phyloP scores from a whole-genome alignment of 2,888 invertebrate species.

The Pyrocoelia pectoralis region DNA sequence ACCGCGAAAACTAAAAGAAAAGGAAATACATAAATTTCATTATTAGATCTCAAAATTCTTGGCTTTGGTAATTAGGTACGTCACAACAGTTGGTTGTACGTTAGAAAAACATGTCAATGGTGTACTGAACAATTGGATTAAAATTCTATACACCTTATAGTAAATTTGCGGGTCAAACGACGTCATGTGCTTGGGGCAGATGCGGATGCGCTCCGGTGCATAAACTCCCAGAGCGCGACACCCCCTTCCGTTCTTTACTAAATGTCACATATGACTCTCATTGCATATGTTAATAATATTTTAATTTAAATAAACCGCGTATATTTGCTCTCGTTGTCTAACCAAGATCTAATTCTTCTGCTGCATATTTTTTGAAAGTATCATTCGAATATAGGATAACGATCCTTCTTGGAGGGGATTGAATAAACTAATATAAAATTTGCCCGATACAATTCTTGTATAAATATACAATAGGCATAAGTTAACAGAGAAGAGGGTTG shows the following conservation, averaged over 20 bases:
- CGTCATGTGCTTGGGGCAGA: slow-evolving; percentile 45
- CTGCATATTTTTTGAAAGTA: background rate
- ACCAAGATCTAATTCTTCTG: background rate
- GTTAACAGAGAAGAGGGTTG: slow-evolving; percentile 36
- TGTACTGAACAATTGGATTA: slow-evolving; percentile 29
- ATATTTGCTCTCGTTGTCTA: background rate
- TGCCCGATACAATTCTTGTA: slow-evolving; percentile 31
- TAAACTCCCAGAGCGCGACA: slow-evolving; percentile 43
- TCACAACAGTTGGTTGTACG: slow-evolving; percentile 12
- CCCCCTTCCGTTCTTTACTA: slow-evolving; percentile 40
- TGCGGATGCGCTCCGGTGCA: slow-evolving; percentile 44
- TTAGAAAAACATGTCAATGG: slow-evolving; percentile 18
- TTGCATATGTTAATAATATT: slow-evolving; percentile 19
- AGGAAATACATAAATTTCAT: slow-evolving; percentile 13
- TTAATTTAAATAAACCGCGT: slow-evolving; percentile 9
- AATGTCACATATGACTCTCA: slow-evolving; percentile 33
- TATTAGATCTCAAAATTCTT: background rate
- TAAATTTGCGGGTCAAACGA: slow-evolving; percentile 38
- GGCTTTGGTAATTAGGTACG: background rate
- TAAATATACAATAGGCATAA: slow-evolving; percentile 35
- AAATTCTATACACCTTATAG: slow-evolving; percentile 34
- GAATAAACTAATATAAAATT: slow-evolving; percentile 32
- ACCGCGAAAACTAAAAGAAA: slow-evolving; percentile 21
- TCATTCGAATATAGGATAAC: slow-evolving; percentile 15
- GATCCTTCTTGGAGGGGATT: slow-evolving; percentile 16